Evolutionary conservation across 2,113 vertebrate species (phyloP).

Genomic region (Halcyon senegalensis): DNA sequence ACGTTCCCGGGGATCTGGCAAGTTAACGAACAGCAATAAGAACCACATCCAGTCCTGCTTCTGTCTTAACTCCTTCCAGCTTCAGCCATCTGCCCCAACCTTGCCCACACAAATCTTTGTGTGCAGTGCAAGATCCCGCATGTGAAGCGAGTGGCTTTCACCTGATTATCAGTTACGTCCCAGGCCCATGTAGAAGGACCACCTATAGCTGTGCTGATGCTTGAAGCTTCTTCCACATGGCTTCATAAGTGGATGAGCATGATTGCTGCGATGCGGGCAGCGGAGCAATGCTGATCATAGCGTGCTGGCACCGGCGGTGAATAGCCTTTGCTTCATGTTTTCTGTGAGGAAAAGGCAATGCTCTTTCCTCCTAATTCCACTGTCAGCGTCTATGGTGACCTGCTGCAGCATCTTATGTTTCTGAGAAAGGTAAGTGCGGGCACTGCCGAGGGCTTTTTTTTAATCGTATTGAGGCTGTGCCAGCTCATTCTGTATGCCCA

Average conservation of each 20-base stretch:
- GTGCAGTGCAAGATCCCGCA: background rate
- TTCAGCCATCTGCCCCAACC: background rate
- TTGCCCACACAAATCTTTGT: background rate
- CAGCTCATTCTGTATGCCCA: background rate
- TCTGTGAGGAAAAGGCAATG: background rate
- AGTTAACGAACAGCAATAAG: background rate
- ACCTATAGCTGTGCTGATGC: background rate
- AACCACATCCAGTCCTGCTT: background rate
- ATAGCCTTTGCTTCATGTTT: background rate
- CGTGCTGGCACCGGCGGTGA: background rate
- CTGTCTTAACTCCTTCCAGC: background rate
- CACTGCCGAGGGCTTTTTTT: background rate
- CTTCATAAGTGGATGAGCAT: accelerated
- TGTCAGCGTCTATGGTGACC: background rate
- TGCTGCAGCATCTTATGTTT: background rate
- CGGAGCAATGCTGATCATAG: background rate
- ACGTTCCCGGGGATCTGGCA: background rate
- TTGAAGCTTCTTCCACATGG: background rate
- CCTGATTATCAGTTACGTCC: background rate
- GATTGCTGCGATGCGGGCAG: background rate
- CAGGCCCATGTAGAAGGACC: background rate
- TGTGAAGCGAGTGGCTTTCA: background rate
- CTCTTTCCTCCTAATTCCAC: background rate
- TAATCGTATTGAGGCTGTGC: background rate
- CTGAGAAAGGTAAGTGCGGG: background rate